phyloP scores from a whole-genome alignment of 2,888 invertebrate species.

The Ormyrus rosae region DNA sequence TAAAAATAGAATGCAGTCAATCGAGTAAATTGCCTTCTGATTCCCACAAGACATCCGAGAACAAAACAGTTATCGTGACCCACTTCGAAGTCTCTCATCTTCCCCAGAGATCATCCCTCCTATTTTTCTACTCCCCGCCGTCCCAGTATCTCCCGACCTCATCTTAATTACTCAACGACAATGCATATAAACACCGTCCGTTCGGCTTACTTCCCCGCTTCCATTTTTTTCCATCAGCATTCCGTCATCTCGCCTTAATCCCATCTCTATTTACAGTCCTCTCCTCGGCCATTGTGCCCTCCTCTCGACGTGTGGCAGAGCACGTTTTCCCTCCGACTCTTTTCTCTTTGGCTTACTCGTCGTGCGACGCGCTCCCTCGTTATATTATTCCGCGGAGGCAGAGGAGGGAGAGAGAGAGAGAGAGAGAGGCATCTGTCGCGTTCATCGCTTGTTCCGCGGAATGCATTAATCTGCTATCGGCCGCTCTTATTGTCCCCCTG shows the following conservation, averaged over 20 bases:
- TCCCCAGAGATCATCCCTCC: background rate
- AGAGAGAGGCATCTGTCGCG: constrained; percentile 41
- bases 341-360: background rate
- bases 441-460: constrained; percentile 37
- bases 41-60: background rate
- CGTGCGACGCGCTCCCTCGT: constrained; percentile 27
- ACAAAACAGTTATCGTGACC: background rate
- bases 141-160: constrained; percentile 17
- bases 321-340: background rate
- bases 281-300: constrained; percentile 12
- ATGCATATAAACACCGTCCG: constrained; percentile 6
- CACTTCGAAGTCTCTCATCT: background rate
- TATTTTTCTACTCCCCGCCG: background rate
- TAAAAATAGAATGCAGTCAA: too few species aligned
- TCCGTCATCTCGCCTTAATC: constrained; percentile 44
- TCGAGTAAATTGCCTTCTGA: too few species aligned
- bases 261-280: constrained; percentile 31
- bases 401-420: background rate
- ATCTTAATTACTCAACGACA: constrained; percentile 44
- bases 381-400: constrained; percentile 20
- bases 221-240: constrained; percentile 13
- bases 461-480: constrained; percentile 56
- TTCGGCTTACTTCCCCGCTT: background rate
- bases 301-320: background rate
- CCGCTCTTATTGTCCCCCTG: background rate